Percentiles rank a stretch among this genome's conserved stretches.
Evolutionary conservation across 1,140 invertebrate genomes (phyloP).

Genomic region (Pachyrhynchus sulphureomaculatus): DNA sequence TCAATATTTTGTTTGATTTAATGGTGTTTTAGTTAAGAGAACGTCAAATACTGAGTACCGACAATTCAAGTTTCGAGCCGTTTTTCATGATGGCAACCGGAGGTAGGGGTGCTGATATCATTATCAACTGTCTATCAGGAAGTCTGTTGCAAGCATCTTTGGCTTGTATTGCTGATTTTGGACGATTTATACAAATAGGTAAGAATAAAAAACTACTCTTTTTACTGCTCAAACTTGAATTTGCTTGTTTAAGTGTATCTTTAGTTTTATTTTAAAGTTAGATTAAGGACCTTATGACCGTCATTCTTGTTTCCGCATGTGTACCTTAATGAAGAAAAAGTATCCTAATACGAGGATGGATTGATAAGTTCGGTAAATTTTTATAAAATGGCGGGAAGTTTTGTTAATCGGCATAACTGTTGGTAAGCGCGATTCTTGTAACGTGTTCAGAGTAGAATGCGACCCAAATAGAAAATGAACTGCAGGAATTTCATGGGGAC

Average conservation of each 20-base stretch:
- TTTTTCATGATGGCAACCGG: conserved; percentile 54
- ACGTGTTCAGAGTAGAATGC: too few species aligned
- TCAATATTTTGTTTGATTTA: too few species aligned
- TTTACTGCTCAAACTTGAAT: background rate
- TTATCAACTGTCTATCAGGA: conserved; percentile 65
- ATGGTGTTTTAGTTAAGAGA: conserved; percentile 41
- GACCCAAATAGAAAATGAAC: too few species aligned
- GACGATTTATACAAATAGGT: conserved; percentile 72
- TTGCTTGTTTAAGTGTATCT: background rate
- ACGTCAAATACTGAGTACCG: conserved; percentile 57
- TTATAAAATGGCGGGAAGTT: too few species aligned
- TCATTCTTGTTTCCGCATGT: too few species aligned
- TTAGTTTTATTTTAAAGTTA: background rate
- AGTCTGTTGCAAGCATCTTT: conserved; percentile 65
- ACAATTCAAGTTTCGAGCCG: conserved; percentile 59
- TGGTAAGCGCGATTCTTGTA: too few species aligned
- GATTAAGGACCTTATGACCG: too few species aligned
- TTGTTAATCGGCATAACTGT: too few species aligned
- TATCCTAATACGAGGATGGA: too few species aligned
- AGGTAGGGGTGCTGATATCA: conserved; percentile 60
- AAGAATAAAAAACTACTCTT: background rate
- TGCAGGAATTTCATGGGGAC: too few species aligned
- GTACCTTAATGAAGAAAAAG: too few species aligned
- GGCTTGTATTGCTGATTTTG: conserved; percentile 63
- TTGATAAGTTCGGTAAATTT: too few species aligned